Evolutionary conservation across 2,113 vertebrate genomes (phyloP).

Genomic region (Sylvietta virens): DNA sequence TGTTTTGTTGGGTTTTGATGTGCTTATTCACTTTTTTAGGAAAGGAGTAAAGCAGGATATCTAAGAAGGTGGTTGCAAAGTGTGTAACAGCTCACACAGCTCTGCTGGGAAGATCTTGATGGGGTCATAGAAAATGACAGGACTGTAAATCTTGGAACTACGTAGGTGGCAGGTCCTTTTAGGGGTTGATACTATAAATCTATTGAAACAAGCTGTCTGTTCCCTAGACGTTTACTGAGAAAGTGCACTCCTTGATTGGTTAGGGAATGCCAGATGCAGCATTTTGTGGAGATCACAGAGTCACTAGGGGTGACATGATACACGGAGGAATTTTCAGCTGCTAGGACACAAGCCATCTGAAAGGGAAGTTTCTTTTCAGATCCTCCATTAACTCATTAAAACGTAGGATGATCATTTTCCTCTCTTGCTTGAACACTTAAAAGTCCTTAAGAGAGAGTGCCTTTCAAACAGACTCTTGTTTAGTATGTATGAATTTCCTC

Average conservation of each 20-base stretch:
- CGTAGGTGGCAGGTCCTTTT: neutral
- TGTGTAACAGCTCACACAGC: neutral
- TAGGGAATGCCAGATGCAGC: neutral
- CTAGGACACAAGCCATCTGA: neutral
- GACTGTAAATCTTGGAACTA: neutral
- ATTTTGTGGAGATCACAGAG: neutral
- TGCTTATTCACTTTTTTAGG: neutral
- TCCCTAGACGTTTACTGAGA: neutral
- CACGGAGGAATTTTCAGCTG: neutral
- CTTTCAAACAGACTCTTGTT: conserved; percentile 20
- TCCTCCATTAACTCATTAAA: neutral
- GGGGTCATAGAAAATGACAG: neutral
- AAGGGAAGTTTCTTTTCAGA: conserved; percentile 22
- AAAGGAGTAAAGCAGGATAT: neutral
- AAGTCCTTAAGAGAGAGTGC: conserved; percentile 23
- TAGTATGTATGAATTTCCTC: conserved; percentile 44
- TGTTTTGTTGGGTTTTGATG: neutral
- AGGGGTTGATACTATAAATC: neutral
- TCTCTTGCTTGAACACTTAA: conserved; percentile 11
- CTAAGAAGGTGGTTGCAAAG: neutral
- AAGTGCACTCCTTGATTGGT: neutral
- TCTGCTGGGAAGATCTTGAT: neutral
- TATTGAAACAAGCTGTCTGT: neutral
- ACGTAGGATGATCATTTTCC: neutral
- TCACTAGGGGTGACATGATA: neutral